Evolutionary conservation across 2,888 invertebrate species (phyloP).

Genomic region (Diplazon laetatorius): DNA sequence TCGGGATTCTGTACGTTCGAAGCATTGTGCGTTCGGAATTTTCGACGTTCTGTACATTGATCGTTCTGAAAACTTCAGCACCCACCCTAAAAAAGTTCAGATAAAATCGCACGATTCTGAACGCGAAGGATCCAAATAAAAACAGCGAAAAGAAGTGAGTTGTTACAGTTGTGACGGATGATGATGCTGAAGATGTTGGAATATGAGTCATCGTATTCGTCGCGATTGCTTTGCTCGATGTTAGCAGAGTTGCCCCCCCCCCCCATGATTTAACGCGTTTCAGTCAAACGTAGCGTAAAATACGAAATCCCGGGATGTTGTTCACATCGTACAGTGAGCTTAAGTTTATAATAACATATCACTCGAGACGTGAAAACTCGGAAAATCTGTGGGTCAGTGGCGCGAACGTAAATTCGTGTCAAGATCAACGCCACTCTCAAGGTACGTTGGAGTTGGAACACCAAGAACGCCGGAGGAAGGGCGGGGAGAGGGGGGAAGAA

Average conservation of each 20-base stretch:
- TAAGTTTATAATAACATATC: conserved; percentile 16
- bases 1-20: too few relatives aligned
- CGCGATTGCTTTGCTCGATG: background rate
- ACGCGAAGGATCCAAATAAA: background rate
- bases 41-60: too few relatives aligned
- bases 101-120: background rate
- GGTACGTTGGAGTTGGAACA: conserved; percentile 11
- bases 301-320: background rate
- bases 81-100: too few relatives aligned
- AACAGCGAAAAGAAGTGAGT: background rate
- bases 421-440: conserved; percentile 71
- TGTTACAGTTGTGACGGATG: background rate
- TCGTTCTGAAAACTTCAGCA: too few relatives aligned
- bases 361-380: conserved; percentile 16
- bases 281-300: background rate
- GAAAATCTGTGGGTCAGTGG: conserved; percentile 65
- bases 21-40: too few relatives aligned
- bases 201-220: conserved; percentile 12
- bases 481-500: conserved; percentile 60
- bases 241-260: too few relatives aligned
- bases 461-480: conserved; percentile 24
- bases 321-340: background rate
- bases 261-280: conserved; percentile 40
- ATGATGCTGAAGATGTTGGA: background rate
- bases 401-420: conserved; percentile 73